Percentiles rank a stretch among this genome's conserved stretches.
Conservation (phyloP, 2,888 invertebrate genomes). For the Euplagia quadripunctaria region DNA sequence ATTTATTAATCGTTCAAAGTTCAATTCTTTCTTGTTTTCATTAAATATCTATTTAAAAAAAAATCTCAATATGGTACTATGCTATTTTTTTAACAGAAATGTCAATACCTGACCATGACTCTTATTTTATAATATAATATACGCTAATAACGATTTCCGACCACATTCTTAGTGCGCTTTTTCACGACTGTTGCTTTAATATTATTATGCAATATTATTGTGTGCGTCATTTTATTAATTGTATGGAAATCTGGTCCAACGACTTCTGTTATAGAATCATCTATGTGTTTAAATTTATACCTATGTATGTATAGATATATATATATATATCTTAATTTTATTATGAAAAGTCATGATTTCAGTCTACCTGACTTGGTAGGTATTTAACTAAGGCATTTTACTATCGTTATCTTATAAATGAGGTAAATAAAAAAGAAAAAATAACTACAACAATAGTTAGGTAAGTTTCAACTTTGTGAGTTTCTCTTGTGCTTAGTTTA, state of each 20-base stretch:
- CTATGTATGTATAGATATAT: too few relatives aligned
- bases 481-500: too few relatives aligned
- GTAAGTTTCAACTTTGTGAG: too few relatives aligned
- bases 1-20: not conserved
- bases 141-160: conserved; percentile 6
- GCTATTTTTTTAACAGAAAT: conserved; percentile 24
- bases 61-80: too few relatives aligned
- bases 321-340: too few relatives aligned
- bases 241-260: not conserved
- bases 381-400: too few relatives aligned
- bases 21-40: not conserved
- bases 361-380: too few relatives aligned
- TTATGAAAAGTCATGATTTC: too few relatives aligned
- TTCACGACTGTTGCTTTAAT: conserved; percentile 17
- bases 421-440: too few relatives aligned
- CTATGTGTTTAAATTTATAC: not conserved
- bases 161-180: conserved; percentile 26
- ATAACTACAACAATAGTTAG: too few relatives aligned
- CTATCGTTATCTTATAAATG: too few relatives aligned
- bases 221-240: not conserved
- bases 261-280: conserved; percentile 1
- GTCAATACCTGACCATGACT: conserved; percentile 41
- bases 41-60: not conserved
- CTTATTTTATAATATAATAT: conserved; percentile 11
- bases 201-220: conserved; percentile 25